Conservation (phyloP, 1,140 invertebrate genomes). For the Drosophila pseudoananassae region DNA sequence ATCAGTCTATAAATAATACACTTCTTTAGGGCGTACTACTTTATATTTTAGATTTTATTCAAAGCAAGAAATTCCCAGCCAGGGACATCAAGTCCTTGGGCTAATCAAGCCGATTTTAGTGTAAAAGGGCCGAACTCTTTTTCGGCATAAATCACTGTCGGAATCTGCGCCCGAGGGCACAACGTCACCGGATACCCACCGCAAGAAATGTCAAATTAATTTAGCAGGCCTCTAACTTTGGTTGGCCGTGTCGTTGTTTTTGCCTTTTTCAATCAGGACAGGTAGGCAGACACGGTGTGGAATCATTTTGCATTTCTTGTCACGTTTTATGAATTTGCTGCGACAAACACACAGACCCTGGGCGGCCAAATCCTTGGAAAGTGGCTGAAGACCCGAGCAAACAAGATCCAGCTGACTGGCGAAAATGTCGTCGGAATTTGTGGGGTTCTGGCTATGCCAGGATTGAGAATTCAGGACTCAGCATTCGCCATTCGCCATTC, state of each 20-base stretch:
- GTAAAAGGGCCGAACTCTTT: slow-evolving; percentile 58
- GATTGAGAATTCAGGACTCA: slow-evolving; percentile 2
- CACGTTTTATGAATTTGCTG: slow-evolving; percentile 80
- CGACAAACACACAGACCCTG: slow-evolving; percentile 44
- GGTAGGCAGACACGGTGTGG: slow-evolving; percentile 40
- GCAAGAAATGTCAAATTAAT: slow-evolving; percentile 80
- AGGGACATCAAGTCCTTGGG: slow-evolving; percentile 7
- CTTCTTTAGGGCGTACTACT: no score
- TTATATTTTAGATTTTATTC: slow-evolving; percentile 5
- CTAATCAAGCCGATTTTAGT: slow-evolving; percentile 16
- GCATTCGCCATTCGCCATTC: slow-evolving; percentile 14
- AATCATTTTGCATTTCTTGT: slow-evolving; percentile 67
- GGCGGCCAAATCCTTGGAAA: slow-evolving; percentile 15
- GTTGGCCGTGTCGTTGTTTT: slow-evolving; percentile 24
- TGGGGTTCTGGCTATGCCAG: neutral
- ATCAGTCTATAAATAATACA: no score
- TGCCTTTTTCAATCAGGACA: slow-evolving; percentile 72
- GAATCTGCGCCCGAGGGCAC: slow-evolving; percentile 25
- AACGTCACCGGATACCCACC: slow-evolving; percentile 44
- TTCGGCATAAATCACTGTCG: slow-evolving; percentile 66
- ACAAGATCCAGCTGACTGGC: slow-evolving; percentile 65
- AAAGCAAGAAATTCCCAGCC: slow-evolving; percentile 11
- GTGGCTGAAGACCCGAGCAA: slow-evolving; percentile 31
- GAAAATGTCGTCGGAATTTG: slow-evolving; percentile 54
- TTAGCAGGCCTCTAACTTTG: slow-evolving; percentile 63